Base-by-base conservation (phyloP, 2,888 invertebrate genomes). In the Tinea semifulvella region DNA sequence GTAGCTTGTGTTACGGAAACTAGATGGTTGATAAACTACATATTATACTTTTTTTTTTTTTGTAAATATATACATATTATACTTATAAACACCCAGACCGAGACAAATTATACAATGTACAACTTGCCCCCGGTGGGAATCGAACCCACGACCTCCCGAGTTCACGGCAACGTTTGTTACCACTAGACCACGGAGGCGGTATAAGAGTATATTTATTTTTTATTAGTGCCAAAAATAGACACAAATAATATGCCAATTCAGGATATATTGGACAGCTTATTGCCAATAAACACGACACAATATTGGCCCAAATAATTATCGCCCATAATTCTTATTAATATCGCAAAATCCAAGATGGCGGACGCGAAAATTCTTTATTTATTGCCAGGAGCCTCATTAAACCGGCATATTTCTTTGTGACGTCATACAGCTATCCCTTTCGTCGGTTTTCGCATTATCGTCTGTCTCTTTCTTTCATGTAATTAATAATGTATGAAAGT, bases 401-500 rank as follows among this genome's bases (percentile, higher is more conserved):
- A 49, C 11, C 31, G 13, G 53, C 48, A 52, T 52, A 56, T 54
- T 58, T 56, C 51, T 56, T 56, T 52, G n/a, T 56, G 54, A 51
- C 51, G 47, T 44, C 47, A 44, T 16, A 44, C 26, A n/a, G 38
- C 40, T 36, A 19, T 22, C 40, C 40, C 18, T 40, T 40, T 40
- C 40, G 13, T 18, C 3, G 10, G 18, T 14, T 43, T 11, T 6
- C 16, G 20, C 22, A 11, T 20, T 11, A 6, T 8, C 22, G 26
- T 22, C 54, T 49, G 47, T 65, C 68, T 53, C 59, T 51, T 51
- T 68, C 60, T 42, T 46, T 60, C 47, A 22, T 53, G 66, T 69
- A 70, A 73, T 73, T 73, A 73, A 72, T 73, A 71, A 73, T 71
- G 68, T 67, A 73, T 71, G 69, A 70, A 68, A 64, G 62, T 65